Evolutionary conservation across 2,113 vertebrate genomes (phyloP).

Genomic region (Cynopterus brachyotis): DNA sequence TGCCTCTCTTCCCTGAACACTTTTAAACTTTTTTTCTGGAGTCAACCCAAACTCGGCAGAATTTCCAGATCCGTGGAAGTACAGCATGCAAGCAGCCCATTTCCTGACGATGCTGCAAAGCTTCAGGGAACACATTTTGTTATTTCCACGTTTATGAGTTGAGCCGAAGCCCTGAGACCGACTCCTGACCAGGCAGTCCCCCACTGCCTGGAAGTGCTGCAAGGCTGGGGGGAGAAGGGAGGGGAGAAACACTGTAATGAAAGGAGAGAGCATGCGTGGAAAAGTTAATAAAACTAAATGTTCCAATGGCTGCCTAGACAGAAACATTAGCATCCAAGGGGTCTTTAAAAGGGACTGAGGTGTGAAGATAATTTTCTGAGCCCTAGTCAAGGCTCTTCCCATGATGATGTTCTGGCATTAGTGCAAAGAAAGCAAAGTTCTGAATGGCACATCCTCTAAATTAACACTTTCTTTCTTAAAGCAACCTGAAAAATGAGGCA

Average conservation of each 20-base stretch:
- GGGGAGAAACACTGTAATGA: not conserved
- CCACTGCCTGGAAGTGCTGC: conserved; percentile 66
- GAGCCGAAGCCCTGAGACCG: conserved; percentile 42
- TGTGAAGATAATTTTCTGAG: conserved; percentile 75
- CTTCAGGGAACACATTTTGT: conserved; percentile 79
- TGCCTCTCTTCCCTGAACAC: conserved; percentile 59
- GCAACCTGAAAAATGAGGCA: conserved; percentile 7
- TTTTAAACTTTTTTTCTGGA: conserved; percentile 67
- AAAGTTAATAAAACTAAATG: conserved; percentile 69
- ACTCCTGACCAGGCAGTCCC: conserved; percentile 58
- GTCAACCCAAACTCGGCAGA: conserved; percentile 51
- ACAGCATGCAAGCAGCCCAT: conserved; percentile 5
- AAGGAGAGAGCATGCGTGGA: conserved; percentile 40
- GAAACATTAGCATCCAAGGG: conserved; percentile 43
- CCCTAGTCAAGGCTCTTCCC: conserved; percentile 38
- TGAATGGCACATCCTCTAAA: conserved; percentile 3
- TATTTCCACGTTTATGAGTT: conserved; percentile 77
- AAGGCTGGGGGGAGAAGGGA: not conserved
- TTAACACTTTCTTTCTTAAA: not conserved
- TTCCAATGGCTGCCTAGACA: conserved; percentile 58
- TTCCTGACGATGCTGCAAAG: conserved; percentile 75
- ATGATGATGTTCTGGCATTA: not conserved
- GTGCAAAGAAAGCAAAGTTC: conserved; percentile 67
- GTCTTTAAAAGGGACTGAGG: conserved; percentile 62
- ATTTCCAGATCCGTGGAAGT: conserved; percentile 70